Conservation (phyloP, 2,888 invertebrate species). For the Acanthoscelides obtectus region DNA sequence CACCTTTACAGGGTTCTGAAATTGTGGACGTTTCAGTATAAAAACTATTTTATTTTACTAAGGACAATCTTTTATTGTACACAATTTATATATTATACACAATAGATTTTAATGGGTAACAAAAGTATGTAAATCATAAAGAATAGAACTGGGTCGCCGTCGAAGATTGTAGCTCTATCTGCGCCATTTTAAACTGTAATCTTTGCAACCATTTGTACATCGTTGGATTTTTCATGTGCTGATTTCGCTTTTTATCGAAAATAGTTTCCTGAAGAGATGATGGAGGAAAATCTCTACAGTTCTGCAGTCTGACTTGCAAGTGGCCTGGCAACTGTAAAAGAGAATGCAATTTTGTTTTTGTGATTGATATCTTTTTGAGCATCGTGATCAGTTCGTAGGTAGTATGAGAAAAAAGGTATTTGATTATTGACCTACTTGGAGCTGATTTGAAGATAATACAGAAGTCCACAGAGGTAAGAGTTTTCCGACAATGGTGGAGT, state of each 20-base stretch:
- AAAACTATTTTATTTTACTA: too few species aligned
- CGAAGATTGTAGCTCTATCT: conserved; percentile 90
- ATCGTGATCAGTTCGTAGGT: too few species aligned
- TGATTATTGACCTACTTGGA: conserved; percentile 57
- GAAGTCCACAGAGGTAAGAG: conserved; percentile 94
- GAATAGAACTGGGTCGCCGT: conserved; percentile 88
- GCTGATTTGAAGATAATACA: conserved; percentile 86
- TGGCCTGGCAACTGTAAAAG: conserved; percentile 76
- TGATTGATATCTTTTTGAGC: too few species aligned
- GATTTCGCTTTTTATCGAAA: conserved; percentile 45
- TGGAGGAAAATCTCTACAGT: conserved; percentile 79
- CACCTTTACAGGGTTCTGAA: too few species aligned
- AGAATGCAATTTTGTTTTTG: conserved; percentile 26
- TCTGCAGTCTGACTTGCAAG: conserved; percentile 79
- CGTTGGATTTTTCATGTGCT: conserved; percentile 50
- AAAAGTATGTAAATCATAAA: conserved; percentile 46
- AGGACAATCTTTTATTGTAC: too few species aligned
- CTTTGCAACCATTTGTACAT: conserved; percentile 83
- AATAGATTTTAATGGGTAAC: not conserved
- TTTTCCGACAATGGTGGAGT: conserved; percentile 87
- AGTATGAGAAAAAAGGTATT: too few species aligned
- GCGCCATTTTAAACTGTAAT: conserved; percentile 96
- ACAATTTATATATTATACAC: not conserved
- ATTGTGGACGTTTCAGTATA: too few species aligned
- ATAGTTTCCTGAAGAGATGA: conserved; percentile 48